These are phyloP conservation scores for Indri indri DNA, from an alignment of 2,113 vertebrate genomes.

Conservation along the genomic window DNA sequence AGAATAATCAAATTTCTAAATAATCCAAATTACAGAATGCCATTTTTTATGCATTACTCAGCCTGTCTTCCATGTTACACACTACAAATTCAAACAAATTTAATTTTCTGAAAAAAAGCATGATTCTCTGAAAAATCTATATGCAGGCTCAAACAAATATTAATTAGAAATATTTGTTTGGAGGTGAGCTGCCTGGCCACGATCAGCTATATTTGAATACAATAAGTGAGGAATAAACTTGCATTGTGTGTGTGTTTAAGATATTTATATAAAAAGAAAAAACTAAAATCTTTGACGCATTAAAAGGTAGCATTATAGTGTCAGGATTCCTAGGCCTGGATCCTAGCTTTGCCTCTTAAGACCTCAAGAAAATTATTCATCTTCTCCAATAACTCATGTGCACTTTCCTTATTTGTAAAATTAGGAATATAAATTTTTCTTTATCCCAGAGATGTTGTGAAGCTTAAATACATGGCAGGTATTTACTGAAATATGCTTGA, in stretches of 20 bases:
- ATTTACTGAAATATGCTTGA: not conserved
- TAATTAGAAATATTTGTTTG: not conserved
- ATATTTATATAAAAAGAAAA: not conserved
- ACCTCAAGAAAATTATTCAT: not conserved
- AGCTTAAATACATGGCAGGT: not conserved
- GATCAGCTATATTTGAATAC: not conserved
- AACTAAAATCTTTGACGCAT: not conserved
- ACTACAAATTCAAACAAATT: not conserved
- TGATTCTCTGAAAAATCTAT: not conserved
- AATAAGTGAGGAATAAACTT: not conserved
- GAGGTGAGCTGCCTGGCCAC: not conserved
- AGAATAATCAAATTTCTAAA: slow-evolving; percentile 22
- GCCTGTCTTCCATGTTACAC: not conserved
- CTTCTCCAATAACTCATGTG: not conserved
- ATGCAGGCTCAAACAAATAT: not conserved
- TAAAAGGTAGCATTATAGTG: not conserved
- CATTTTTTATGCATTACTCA: not conserved
- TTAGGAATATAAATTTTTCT: not conserved
- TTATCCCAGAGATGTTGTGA: not conserved
- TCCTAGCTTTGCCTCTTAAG: not conserved
- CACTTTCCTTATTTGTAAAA: not conserved
- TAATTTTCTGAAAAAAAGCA: not conserved
- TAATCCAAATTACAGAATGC: not conserved
- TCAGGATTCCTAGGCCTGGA: not conserved
- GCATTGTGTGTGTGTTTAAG: not conserved